phyloP scores from a whole-genome alignment of 2,888 invertebrate genomes.

The Xanthia togata region DNA sequence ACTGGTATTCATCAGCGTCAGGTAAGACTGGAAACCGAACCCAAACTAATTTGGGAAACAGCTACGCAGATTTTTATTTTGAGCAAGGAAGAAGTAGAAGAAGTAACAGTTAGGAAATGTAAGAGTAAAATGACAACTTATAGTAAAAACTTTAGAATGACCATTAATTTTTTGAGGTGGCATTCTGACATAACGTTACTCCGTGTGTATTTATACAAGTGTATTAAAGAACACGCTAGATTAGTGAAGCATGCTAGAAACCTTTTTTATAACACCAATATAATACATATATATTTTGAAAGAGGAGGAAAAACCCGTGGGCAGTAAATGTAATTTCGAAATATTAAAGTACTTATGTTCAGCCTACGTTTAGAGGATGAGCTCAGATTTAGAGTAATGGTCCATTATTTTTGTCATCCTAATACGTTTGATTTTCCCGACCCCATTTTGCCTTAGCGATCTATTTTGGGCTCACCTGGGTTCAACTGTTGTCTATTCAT shows the following conservation, averaged over 20 bases:
- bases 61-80: no score
- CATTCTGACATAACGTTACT: neutral
- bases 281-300: neutral
- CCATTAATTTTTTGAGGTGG: neutral
- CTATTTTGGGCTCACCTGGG: neutral
- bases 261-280: neutral
- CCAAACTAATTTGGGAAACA: no score
- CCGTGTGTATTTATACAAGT: neutral
- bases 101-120: neutral
- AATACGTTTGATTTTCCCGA: neutral
- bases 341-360: neutral
- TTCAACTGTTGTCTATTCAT: neutral
- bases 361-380: conserved; percentile 1
- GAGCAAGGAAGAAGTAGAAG: neutral
- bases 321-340: neutral
- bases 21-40: no score
- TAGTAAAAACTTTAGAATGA: neutral
- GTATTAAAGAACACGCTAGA: neutral
- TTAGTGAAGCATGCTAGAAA: neutral
- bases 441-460: neutral
- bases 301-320: neutral
- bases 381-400: conserved; percentile 23
- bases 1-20: no score
- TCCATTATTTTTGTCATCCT: conserved; percentile 15
- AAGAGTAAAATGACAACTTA: neutral